A percentile compares a stretch with the other conserved stretches of the same genome.
phyloP scores from a whole-genome alignment of 2,797 vertebrate species.

The Poeciliopsis infans region DNA sequence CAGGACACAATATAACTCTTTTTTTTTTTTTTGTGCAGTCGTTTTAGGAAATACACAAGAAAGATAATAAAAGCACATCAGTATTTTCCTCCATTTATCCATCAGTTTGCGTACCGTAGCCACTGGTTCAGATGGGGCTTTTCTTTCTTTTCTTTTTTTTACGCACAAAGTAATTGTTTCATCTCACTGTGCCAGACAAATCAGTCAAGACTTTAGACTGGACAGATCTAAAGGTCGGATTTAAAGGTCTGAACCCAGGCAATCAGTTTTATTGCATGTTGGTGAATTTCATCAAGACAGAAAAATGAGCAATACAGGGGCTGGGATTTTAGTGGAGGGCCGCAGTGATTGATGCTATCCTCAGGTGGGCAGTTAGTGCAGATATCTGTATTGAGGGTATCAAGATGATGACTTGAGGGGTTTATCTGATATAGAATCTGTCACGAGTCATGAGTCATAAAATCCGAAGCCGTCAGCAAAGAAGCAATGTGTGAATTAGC shows the following conservation, averaged over 20 bases:
- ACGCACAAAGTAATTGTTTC: neutral
- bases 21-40: too few relatives aligned
- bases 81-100: neutral
- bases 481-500: slow-evolving; percentile 3
- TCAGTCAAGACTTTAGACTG: slow-evolving; percentile 4
- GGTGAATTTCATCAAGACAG: slow-evolving; percentile 6
- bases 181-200: slow-evolving; percentile 6
- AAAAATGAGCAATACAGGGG: slow-evolving; percentile 2
- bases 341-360: neutral
- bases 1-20: neutral
- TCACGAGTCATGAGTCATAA: neutral
- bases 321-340: neutral
- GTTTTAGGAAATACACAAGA: neutral
- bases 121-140: neutral
- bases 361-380: slow-evolving; percentile 5
- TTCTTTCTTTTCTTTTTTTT: neutral
- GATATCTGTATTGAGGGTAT: slow-evolving; percentile 1
- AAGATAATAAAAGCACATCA: neutral
- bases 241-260: slow-evolving; percentile 9
- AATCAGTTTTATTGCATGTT: slow-evolving; percentile 14
- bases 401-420: neutral
- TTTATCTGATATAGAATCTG: neutral
- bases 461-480: neutral
- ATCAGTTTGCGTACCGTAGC: neutral
- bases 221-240: slow-evolving; percentile 4